Conservation (phyloP, 2,888 invertebrate species). For the Andrena marginata region DNA sequence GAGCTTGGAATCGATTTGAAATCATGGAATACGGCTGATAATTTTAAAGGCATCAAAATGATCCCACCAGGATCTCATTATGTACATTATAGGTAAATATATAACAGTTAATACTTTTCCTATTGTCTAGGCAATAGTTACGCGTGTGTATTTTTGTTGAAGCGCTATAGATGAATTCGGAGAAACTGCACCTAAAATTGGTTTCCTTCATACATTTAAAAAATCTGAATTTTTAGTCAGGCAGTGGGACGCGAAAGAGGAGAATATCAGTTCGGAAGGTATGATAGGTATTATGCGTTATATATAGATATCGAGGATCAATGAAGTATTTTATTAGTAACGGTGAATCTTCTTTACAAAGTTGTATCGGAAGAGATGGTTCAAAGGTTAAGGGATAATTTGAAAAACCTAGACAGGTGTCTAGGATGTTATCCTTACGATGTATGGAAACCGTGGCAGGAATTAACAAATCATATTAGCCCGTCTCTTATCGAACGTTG, state of each 20-base stretch:
- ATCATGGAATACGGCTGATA: conserved; percentile 95
- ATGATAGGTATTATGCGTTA: conserved; percentile 55
- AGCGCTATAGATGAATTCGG: conserved; percentile 86
- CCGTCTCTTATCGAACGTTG: conserved; percentile 86
- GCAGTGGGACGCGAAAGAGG: conserved; percentile 93
- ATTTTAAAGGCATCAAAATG: conserved; percentile 98
- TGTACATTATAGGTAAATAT: conserved; percentile 92
- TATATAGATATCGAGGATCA: not conserved
- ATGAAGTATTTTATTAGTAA: conserved; percentile 12
- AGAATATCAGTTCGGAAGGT: conserved; percentile 89
- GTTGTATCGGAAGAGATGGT: conserved; percentile 89
- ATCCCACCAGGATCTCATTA: conserved; percentile 98
- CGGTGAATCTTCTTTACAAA: conserved; percentile 36
- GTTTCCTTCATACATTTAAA: conserved; percentile 94
- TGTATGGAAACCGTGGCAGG: conserved; percentile 94
- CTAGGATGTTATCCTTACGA: conserved; percentile 97
- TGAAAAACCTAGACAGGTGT: conserved; percentile 90
- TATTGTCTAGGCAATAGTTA: conserved; percentile 55
- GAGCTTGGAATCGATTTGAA: conserved; percentile 98
- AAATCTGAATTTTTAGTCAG: conserved; percentile 93
- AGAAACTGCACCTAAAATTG: conserved; percentile 88
- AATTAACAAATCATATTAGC: conserved; percentile 87
- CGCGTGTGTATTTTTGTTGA: conserved; percentile 63
- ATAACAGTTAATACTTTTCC: conserved; percentile 72
- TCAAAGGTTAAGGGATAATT: conserved; percentile 89